phyloP scores from a whole-genome alignment of 2,113 vertebrate species.

The Phrynosoma blainvillii region DNA sequence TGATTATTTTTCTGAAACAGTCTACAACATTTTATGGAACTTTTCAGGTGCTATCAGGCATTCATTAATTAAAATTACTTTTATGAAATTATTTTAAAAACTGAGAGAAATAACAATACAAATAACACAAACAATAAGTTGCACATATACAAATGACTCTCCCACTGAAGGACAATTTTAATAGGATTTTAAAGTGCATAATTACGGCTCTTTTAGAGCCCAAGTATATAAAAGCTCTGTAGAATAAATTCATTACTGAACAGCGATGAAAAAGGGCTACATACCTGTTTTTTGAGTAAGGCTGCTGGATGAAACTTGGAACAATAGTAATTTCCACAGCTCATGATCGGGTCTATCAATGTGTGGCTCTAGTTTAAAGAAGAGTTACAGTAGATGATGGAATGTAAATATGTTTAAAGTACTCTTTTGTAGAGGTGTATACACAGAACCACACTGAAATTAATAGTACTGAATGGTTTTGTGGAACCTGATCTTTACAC shows the following conservation, averaged over 20 bases:
- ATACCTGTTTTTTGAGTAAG: slow-evolving; percentile 74
- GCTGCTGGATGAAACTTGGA: slow-evolving; percentile 76
- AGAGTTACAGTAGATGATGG: slow-evolving; percentile 32
- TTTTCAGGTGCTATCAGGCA: not conserved
- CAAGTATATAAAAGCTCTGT: not conserved
- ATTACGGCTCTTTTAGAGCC: not conserved
- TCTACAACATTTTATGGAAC: not conserved
- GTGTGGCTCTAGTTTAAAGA: slow-evolving; percentile 67
- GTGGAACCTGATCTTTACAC: not conserved
- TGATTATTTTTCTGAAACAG: not conserved
- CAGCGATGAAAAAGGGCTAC: not conserved
- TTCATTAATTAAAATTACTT: not conserved
- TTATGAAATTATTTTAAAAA: no score
- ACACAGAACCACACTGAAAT: not conserved
- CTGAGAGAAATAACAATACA: no score
- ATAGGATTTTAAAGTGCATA: not conserved
- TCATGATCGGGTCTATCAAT: slow-evolving; percentile 49
- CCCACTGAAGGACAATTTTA: not conserved
- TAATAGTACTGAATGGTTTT: not conserved
- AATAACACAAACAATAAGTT: no score
- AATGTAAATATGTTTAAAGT: slow-evolving; percentile 16
- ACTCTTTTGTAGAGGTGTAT: slow-evolving; percentile 23
- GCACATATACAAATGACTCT: not conserved
- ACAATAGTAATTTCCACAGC: slow-evolving; percentile 58
- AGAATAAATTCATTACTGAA: not conserved